A percentile compares a stretch with the other conserved stretches of the same genome.
These are phyloP conservation scores for Conops quadrifasciatus DNA, from an alignment of 2,888 invertebrate species.

Conservation along the genomic window DNA sequence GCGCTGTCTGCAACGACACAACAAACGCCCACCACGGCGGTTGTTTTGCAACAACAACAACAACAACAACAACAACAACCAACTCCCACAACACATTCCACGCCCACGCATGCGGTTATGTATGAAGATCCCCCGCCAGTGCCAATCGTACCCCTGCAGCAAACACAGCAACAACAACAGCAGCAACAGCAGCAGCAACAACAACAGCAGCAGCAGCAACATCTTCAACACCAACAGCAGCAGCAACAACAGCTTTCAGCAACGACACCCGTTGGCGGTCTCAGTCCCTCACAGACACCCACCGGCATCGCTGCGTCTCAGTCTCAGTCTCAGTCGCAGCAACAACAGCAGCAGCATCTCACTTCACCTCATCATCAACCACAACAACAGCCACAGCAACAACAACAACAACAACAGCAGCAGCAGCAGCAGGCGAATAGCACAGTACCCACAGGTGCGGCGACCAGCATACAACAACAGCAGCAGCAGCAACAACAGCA, in stretches of 20 bases:
- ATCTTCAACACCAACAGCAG: constrained; percentile 54
- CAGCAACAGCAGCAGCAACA: constrained; percentile 56
- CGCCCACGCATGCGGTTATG: constrained; percentile 69
- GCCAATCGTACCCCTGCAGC: constrained; percentile 60
- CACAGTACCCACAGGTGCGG: constrained; percentile 60
- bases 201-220: constrained; percentile 51
- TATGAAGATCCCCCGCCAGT: constrained; percentile 67
- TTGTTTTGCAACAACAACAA: constrained; percentile 58
- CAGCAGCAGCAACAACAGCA: constrained; percentile 58
- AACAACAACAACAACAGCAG: constrained; percentile 51
- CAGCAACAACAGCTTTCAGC: constrained; percentile 56
- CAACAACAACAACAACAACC: constrained; percentile 62
- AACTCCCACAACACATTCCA: constrained; percentile 67
- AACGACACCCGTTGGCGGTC: constrained; percentile 57
- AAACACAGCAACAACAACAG: constrained; percentile 54
- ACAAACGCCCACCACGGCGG: constrained; percentile 39
- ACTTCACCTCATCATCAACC: constrained; percentile 49
- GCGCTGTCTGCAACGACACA: constrained; percentile 30
- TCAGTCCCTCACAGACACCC: constrained; percentile 60
- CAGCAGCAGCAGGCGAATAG: constrained; percentile 50
- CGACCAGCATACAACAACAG: constrained; percentile 52
- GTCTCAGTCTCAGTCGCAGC: constrained; percentile 45
- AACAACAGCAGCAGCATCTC: constrained; percentile 50
- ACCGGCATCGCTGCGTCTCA: constrained; percentile 50
- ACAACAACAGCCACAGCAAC: constrained; percentile 58